Percentiles rank a stretch among this genome's conserved stretches.
Conservation (phyloP, 2,113 vertebrate genomes). For the Hylia prasina region DNA sequence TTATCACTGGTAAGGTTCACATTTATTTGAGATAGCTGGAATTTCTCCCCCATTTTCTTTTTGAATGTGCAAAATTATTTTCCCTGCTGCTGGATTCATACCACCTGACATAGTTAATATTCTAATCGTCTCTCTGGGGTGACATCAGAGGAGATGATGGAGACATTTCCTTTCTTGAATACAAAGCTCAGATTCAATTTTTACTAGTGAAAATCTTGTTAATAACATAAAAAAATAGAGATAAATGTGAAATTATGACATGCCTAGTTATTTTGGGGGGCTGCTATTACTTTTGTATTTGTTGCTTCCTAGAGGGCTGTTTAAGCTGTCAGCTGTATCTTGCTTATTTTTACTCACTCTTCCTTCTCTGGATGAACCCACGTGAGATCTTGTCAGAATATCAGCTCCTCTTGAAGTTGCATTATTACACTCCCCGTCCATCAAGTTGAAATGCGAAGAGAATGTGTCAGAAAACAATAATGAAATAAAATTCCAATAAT, state of each 20-base stretch:
- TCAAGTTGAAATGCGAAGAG: not conserved
- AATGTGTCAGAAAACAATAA: not conserved
- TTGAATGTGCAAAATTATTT: slow-evolving; percentile 33
- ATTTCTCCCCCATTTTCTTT: slow-evolving; percentile 19
- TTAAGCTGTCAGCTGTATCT: not conserved
- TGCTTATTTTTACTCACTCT: not conserved
- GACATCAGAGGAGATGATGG: slow-evolving; percentile 44
- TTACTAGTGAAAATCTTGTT: not conserved
- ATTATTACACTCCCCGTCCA: not conserved
- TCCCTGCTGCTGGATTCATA: not conserved
- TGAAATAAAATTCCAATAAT: not conserved
- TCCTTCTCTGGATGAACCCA: not conserved
- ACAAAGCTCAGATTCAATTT: not conserved
- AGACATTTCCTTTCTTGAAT: not conserved
- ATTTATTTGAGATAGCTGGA: not conserved
- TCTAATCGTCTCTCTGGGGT: slow-evolving; percentile 52
- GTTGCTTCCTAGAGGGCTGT: not conserved
- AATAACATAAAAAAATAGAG: not conserved
- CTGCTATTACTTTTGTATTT: not conserved
- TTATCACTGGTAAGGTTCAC: not conserved
- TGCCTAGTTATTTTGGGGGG: not conserved
- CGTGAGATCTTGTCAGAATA: not conserved
- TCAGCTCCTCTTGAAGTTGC: not conserved
- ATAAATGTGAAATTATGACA: not conserved
- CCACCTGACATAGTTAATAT: slow-evolving; percentile 47